Evolutionary conservation across 1,140 invertebrate genomes (phyloP).

Genomic region (Dufourea novaeangliae): DNA sequence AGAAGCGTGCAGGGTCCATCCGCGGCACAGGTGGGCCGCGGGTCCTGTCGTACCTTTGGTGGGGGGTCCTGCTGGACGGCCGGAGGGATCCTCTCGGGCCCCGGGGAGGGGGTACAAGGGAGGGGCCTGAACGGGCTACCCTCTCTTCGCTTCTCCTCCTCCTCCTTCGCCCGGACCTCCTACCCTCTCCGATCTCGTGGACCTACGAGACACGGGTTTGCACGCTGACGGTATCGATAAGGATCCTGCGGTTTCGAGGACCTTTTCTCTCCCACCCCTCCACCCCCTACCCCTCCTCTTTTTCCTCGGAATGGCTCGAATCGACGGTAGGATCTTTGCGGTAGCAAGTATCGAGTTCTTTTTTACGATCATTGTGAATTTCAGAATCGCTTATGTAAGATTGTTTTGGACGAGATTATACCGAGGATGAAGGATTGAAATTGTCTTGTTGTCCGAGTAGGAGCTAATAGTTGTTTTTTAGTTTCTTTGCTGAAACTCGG

Average conservation of each 20-base stretch:
- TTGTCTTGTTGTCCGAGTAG: too few species aligned
- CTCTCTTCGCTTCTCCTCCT: constrained; percentile 61
- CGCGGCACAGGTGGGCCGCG: constrained; percentile 75
- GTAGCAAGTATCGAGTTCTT: neutral
- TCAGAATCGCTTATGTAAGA: neutral
- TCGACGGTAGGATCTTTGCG: neutral
- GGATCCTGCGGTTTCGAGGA: constrained; percentile 18
- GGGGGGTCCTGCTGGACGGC: constrained; percentile 64
- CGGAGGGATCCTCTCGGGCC: constrained; percentile 49
- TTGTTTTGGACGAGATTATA: neutral
- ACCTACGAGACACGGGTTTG: constrained; percentile 20
- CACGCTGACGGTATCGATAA: constrained; percentile 35
- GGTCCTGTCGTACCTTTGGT: constrained; percentile 67
- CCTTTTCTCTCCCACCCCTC: neutral
- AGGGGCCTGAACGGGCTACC: constrained; percentile 72
- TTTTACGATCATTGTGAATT: neutral
- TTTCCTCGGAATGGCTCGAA: neutral
- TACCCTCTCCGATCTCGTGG: constrained; percentile 44
- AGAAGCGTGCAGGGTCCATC: constrained; percentile 74
- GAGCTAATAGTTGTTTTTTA: too few species aligned
- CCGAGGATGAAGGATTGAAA: neutral
- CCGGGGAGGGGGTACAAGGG: constrained; percentile 64
- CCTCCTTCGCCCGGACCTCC: constrained; percentile 45
- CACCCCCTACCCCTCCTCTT: too few species aligned
- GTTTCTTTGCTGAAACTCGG: too few species aligned